Evolutionary conservation across 1,140 invertebrate genomes (phyloP).

Genomic region (Camponotus floridanus): DNA sequence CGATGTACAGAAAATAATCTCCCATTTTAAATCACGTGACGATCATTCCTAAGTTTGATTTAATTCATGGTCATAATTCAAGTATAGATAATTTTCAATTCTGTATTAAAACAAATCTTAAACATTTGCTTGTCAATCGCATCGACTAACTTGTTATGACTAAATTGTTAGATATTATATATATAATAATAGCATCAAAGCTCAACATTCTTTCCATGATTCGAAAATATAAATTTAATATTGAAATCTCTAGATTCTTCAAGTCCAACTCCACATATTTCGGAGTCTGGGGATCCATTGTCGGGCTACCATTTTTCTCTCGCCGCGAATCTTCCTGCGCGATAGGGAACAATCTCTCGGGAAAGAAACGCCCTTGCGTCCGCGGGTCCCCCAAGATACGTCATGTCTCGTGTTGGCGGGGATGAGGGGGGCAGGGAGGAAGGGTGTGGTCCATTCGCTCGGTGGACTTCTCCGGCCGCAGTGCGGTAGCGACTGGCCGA

Average conservation of each 20-base stretch:
- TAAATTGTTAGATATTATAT: too few species aligned
- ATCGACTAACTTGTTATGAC: too few species aligned
- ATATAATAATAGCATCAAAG: too few species aligned
- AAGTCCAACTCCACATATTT: background rate
- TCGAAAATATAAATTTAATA: too few species aligned
- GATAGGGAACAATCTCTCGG: slow-evolving; percentile 36
- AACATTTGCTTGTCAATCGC: too few species aligned
- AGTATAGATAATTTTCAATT: background rate
- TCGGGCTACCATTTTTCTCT: slow-evolving; percentile 51
- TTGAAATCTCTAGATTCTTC: too few species aligned
- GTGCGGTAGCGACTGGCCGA: slow-evolving; percentile 81
- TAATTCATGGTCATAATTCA: background rate
- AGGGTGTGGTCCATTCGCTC: slow-evolving; percentile 69
- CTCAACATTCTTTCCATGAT: too few species aligned
- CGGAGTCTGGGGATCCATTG: background rate
- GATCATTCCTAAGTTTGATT: background rate
- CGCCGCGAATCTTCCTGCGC: slow-evolving; percentile 4
- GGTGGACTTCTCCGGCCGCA: slow-evolving; percentile 67
- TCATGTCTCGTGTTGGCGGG: too few species aligned
- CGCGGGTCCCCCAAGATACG: too few species aligned
- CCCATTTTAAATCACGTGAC: background rate
- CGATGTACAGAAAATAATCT: background rate
- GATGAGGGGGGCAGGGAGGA: background rate
- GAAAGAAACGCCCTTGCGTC: slow-evolving; percentile 55
- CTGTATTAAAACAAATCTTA: background rate